Evolutionary conservation across 2,797 vertebrate species (phyloP).

Genomic region (Parotocinclus haroldoi): DNA sequence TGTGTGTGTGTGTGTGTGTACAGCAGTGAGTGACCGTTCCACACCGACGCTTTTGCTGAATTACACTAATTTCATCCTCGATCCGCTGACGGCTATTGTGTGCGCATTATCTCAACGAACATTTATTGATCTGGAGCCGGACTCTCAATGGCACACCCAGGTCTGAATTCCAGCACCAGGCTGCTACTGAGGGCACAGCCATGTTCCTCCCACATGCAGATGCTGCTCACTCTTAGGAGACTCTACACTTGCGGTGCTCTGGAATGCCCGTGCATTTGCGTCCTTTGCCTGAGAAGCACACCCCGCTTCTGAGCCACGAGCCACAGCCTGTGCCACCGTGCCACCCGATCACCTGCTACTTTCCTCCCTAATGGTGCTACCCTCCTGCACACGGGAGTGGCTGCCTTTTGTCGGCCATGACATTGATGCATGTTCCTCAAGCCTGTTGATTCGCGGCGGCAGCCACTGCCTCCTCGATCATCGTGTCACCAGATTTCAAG

Average conservation of each 20-base stretch:
- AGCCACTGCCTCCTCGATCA: constrained; percentile 1
- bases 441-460: constrained; percentile 50
- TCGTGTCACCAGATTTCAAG: background rate
- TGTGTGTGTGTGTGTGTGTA: constrained; percentile 29
- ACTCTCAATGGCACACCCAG: constrained; percentile 30
- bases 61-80: background rate
- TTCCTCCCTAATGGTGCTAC: constrained; percentile 26
- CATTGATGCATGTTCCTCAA: constrained; percentile 48
- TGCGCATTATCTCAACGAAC: too few species aligned
- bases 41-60: constrained; percentile 4
- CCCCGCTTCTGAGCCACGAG: background rate
- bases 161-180: constrained; percentile 5
- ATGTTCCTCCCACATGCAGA: constrained; percentile 38
- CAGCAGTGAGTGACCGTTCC: constrained; percentile 19
- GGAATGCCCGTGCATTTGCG: constrained; percentile 17
- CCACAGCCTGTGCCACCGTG: background rate
- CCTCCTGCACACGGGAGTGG: constrained; percentile 49
- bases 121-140: too few species aligned
- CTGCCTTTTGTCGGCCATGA: constrained; percentile 54
- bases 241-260: constrained; percentile 11
- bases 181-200: constrained; percentile 27
- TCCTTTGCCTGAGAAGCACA: too few species aligned
- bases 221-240: constrained; percentile 16
- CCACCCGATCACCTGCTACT: constrained; percentile 36
- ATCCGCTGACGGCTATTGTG: too few species aligned